These are phyloP conservation scores for Lathronympha strigana DNA, from an alignment of 2,888 invertebrate genomes.

Conservation along the genomic window DNA sequence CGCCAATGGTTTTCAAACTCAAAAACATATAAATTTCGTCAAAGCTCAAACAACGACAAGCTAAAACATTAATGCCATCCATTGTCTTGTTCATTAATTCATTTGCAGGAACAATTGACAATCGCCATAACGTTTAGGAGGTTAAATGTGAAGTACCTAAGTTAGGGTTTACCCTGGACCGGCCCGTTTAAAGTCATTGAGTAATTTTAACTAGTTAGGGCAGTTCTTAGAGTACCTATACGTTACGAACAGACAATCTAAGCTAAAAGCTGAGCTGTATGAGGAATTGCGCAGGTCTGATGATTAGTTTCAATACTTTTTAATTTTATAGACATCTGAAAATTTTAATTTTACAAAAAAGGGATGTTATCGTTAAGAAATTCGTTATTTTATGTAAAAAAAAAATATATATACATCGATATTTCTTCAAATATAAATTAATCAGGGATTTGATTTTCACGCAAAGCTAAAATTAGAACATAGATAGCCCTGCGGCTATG, in stretches of 20 bases:
- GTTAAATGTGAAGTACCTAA: conserved; percentile 2
- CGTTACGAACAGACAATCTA: background rate
- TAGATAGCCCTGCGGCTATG: too few relatives aligned
- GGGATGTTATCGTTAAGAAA: too few relatives aligned
- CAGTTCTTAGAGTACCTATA: background rate
- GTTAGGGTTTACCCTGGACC: background rate
- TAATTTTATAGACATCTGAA: background rate
- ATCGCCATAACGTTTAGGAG: background rate
- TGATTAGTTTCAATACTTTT: background rate
- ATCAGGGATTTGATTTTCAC: too few relatives aligned
- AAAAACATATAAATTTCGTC: background rate
- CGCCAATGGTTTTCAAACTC: too few relatives aligned
- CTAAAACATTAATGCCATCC: background rate
- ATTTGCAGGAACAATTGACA: conserved; percentile 6
- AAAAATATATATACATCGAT: too few relatives aligned
- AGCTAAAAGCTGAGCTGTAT: background rate
- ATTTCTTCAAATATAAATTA: too few relatives aligned
- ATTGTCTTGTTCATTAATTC: conserved; percentile 5
- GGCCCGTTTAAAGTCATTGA: background rate
- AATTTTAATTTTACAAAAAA: too few relatives aligned
- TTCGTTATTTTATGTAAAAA: too few relatives aligned
- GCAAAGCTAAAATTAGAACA: too few relatives aligned
- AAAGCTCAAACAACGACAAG: background rate
- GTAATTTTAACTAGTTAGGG: conserved; percentile 18
- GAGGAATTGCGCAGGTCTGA: background rate